These are phyloP conservation scores for Gymnogyps californianus DNA, from an alignment of 2,113 vertebrate genomes.

Conservation along the genomic window DNA sequence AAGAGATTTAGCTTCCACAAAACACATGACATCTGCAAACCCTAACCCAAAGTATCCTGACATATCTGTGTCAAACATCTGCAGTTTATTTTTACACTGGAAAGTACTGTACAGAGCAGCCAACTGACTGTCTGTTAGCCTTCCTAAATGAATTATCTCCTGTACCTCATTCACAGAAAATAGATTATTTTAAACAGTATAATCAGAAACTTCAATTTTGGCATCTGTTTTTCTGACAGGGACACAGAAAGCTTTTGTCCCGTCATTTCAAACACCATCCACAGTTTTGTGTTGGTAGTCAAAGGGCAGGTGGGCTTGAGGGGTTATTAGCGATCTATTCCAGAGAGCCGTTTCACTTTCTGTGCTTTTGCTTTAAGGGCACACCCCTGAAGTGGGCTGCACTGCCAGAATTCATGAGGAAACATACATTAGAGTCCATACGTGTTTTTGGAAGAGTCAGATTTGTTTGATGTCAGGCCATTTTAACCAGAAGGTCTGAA, in stretches of 20 bases:
- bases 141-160: background rate
- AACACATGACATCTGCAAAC: conserved; percentile 12
- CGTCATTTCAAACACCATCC: background rate
- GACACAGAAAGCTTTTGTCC: background rate
- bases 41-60: background rate
- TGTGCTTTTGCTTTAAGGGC: background rate
- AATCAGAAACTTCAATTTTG: background rate
- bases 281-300: background rate
- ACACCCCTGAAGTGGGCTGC: background rate
- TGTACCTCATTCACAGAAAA: background rate
- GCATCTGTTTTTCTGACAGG: background rate
- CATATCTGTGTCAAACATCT: conserved; percentile 45
- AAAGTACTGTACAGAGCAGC: background rate
- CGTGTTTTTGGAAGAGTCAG: conserved; percentile 6
- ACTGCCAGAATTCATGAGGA: background rate
- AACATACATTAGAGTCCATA: conserved; percentile 10
- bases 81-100: conserved; percentile 33
- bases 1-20: background rate
- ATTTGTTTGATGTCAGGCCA: conserved; percentile 21
- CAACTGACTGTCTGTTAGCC: conserved; percentile 5
- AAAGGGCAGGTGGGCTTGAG: background rate
- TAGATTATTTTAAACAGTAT: background rate
- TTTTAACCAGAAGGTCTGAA: conserved; percentile 25
- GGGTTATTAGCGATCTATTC: background rate
- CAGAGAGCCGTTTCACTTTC: background rate